phyloP scores from a whole-genome alignment of 2,888 invertebrate species.

The Drosophila longiperda region DNA sequence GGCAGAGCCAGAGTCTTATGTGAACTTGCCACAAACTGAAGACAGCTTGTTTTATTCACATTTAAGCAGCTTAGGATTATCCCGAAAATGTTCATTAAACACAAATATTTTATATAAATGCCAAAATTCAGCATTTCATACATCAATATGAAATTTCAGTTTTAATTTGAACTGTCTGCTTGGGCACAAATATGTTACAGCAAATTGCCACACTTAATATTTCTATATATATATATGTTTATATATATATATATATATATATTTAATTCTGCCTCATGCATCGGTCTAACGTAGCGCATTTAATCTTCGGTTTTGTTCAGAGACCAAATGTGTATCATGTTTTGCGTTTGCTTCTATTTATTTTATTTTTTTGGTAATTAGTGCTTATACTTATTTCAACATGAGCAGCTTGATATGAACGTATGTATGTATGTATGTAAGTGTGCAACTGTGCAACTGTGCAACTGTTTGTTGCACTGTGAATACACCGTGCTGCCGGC shows the following conservation, averaged over 20 bases:
- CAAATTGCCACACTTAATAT: not conserved
- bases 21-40: not conserved
- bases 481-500: not conserved
- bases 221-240: not conserved
- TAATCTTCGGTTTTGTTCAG: slow-evolving; percentile 22
- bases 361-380: slow-evolving; percentile 68
- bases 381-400: slow-evolving; percentile 63
- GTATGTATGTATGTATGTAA: slow-evolving; percentile 5
- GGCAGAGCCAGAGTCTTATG: not conserved
- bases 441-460: slow-evolving; percentile 8
- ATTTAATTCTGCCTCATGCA: not conserved
- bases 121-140: not conserved
- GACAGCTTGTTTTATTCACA: not conserved
- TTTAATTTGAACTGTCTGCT: not conserved
- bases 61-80: not conserved
- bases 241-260: accelerated
- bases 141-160: not conserved
- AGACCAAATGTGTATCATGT: not conserved
- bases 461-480: slow-evolving; percentile 12
- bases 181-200: not conserved
- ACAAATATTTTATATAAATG: not conserved
- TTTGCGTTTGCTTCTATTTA: slow-evolving; percentile 8
- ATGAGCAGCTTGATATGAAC: slow-evolving; percentile 52
- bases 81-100: not conserved
- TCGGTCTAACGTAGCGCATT: slow-evolving; percentile 26